Percentiles rank a stretch among this genome's conserved stretches.
phyloP scores from a whole-genome alignment of 2,113 vertebrate genomes.

The Galeopterus variegatus region DNA sequence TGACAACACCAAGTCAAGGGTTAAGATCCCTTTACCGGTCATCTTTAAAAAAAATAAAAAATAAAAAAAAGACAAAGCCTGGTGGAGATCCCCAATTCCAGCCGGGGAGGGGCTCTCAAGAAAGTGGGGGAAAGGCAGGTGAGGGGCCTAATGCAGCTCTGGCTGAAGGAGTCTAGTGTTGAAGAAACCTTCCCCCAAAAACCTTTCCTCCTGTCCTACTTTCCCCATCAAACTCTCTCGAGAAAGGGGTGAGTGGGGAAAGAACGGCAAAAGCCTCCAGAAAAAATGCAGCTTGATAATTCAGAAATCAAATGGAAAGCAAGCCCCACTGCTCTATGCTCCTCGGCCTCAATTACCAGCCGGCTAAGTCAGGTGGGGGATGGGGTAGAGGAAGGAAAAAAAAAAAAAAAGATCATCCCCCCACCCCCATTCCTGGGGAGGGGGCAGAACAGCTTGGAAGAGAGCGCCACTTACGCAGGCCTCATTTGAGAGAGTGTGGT shows the following conservation, averaged over 20 bases:
- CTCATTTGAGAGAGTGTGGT: constrained; percentile 34
- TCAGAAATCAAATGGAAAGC: neutral
- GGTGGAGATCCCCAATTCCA: neutral
- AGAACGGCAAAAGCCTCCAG: constrained; percentile 18
- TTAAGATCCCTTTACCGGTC: too few species aligned
- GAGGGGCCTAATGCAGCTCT: neutral
- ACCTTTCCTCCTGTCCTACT: constrained; percentile 34
- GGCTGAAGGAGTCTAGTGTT: neutral
- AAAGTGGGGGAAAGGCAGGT: neutral
- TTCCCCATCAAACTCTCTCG: constrained; percentile 13
- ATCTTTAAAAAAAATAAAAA: neutral
- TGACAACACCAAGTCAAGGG: too few species aligned
- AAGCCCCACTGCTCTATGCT: neutral
- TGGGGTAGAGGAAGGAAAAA: neutral
- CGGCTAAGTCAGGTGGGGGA: neutral
- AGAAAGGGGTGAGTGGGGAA: neutral
- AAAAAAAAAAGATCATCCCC: neutral
- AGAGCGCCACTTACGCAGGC: neutral
- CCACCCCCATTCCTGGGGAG: constrained; percentile 76
- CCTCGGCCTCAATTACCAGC: neutral
- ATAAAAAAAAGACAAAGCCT: neutral
- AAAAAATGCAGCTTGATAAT: constrained; percentile 55
- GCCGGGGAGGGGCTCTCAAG: neutral
- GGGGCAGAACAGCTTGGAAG: constrained; percentile 41
- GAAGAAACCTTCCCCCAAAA: neutral